Percentiles rank a stretch among this genome's conserved stretches.
Evolutionary conservation across 1,140 invertebrate species (phyloP).

Genomic region (Camponotus pennsylvanicus): DNA sequence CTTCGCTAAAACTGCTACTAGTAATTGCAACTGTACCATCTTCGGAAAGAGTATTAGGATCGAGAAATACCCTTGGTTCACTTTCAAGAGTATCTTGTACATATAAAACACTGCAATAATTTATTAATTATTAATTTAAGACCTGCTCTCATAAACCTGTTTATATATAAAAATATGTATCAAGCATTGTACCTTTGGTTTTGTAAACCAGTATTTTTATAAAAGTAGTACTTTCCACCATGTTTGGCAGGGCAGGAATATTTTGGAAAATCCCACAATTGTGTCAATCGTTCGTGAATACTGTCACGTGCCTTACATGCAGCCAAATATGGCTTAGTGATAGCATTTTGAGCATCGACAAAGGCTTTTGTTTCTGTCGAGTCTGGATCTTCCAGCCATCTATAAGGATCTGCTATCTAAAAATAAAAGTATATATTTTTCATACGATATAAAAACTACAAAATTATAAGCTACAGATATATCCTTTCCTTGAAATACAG

Average conservation of each 20-base stretch:
- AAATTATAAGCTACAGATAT: no score
- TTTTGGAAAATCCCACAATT: conserved; percentile 98
- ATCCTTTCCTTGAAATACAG: background rate
- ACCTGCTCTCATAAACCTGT: background rate
- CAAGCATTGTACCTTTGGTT: conserved; percentile 93
- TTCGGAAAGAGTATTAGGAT: conserved; percentile 96
- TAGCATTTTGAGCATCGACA: conserved; percentile 96
- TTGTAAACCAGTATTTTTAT: conserved; percentile 97
- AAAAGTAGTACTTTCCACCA: conserved; percentile 96
- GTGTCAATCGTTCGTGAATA: conserved; percentile 92
- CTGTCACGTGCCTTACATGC: conserved; percentile 91
- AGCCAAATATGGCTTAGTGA: conserved; percentile 95
- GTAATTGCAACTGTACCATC: conserved; percentile 97
- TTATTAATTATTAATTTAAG: background rate
- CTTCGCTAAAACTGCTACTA: conserved; percentile 94
- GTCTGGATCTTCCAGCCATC: conserved; percentile 99
- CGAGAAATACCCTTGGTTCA: conserved; percentile 96
- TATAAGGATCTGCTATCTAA: conserved; percentile 96
- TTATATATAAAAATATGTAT: background rate
- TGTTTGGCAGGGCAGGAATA: conserved; percentile 94
- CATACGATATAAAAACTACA: background rate
- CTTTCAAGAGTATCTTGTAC: conserved; percentile 93
- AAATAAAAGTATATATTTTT: background rate
- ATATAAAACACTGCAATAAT: conserved; percentile 93
- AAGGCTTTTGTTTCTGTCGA: conserved; percentile 96